phyloP scores from a whole-genome alignment of 2,113 vertebrate species.

The Gopherus flavomarginatus region DNA sequence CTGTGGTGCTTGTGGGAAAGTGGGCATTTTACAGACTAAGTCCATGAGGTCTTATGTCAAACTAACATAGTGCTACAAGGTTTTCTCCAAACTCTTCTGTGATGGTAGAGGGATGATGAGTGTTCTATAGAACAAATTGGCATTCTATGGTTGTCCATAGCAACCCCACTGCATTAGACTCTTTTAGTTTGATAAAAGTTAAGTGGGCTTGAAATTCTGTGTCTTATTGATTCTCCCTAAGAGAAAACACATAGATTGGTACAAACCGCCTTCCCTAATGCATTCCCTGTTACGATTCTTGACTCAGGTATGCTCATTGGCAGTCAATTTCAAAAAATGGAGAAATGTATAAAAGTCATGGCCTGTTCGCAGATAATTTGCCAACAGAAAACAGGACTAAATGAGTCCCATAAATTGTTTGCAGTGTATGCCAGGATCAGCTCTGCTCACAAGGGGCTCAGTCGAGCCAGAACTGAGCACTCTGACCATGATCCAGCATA shows the following conservation, averaged over 20 bases:
- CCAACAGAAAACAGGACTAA: neutral
- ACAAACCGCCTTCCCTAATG: neutral
- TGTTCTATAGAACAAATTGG: neutral
- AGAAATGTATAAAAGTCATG: neutral
- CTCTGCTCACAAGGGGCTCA: rapidly evolving
- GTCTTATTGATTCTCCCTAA: constrained; percentile 27
- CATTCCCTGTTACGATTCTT: neutral
- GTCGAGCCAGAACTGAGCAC: neutral
- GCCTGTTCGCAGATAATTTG: neutral
- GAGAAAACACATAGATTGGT: neutral
- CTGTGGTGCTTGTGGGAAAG: neutral
- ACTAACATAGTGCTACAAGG: neutral
- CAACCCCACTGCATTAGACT: neutral
- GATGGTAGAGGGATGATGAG: neutral
- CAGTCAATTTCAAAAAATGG: neutral
- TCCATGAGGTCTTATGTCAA: neutral
- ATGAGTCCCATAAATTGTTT: neutral
- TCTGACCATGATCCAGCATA: neutral
- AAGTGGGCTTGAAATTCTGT: constrained; percentile 15
- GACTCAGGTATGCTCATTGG: neutral
- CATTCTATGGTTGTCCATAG: neutral
- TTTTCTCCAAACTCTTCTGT: neutral
- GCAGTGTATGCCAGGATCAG: neutral
- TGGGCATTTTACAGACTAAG: neutral
- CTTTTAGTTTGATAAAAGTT: constrained; percentile 1